phyloP scores from a whole-genome alignment of 1,140 invertebrate genomes.

The Drosophila insularis region DNA sequence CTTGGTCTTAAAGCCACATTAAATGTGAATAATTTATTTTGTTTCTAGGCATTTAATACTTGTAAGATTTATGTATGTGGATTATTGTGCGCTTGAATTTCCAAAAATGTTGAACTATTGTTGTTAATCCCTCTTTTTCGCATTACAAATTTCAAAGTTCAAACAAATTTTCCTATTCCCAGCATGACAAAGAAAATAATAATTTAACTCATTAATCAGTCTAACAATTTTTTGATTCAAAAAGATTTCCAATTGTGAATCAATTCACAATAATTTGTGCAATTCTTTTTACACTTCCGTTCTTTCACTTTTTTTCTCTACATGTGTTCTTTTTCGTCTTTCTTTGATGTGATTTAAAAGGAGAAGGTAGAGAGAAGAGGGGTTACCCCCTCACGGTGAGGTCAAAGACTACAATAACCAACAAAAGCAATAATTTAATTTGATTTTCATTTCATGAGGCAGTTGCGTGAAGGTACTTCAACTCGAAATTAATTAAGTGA shows the following conservation, averaged over 20 bases:
- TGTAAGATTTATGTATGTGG: not conserved
- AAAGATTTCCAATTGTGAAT: not conserved
- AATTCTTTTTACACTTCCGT: not conserved
- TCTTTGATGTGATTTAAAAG: not conserved
- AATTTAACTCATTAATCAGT: too few species aligned
- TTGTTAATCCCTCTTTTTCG: not conserved
- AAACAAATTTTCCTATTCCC: not conserved
- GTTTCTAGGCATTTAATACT: too few species aligned
- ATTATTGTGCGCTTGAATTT: too few species aligned
- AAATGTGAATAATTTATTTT: too few species aligned
- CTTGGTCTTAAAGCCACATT: too few species aligned
- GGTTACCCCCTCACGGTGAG: not conserved
- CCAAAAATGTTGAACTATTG: too few species aligned
- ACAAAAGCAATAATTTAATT: conserved; percentile 68
- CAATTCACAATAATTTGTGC: not conserved
- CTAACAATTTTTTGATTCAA: not conserved
- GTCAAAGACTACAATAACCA: conserved; percentile 5
- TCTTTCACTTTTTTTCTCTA: not conserved
- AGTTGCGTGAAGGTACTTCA: conserved; percentile 54
- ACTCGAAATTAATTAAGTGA: conserved; percentile 67
- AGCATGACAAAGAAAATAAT: not conserved
- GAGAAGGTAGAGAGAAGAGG: not conserved
- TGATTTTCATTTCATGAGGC: conserved; percentile 53
- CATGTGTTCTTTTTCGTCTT: not conserved
- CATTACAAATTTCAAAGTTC: not conserved